Percentiles rank a stretch among this genome's conserved stretches.
These are phyloP conservation scores for Nysson spinosus DNA, from an alignment of 2,888 invertebrate genomes.

Conservation along the genomic window DNA sequence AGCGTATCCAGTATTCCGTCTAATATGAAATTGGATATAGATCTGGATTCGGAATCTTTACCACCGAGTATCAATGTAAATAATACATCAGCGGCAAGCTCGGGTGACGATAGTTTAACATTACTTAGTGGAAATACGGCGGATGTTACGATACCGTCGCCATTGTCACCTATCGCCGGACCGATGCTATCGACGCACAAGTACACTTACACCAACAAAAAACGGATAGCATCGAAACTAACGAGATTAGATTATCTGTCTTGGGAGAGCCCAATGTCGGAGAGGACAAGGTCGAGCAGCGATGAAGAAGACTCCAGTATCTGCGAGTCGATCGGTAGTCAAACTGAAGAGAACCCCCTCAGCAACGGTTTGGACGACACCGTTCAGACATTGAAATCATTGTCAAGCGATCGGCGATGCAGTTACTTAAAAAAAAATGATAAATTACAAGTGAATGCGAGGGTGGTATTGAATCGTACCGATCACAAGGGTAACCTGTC, in stretches of 20 bases:
- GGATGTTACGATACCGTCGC: conserved; percentile 72
- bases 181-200: conserved; percentile 72
- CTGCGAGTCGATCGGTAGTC: conserved; percentile 68
- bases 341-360: conserved; percentile 66
- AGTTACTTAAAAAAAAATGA: conserved; percentile 67
- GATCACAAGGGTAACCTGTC: conserved; percentile 62
- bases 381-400: conserved; percentile 51
- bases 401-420: conserved; percentile 59
- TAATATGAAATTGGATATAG: conserved; percentile 70
- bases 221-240: conserved; percentile 68
- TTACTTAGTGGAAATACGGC: conserved; percentile 67
- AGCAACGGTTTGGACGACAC: conserved; percentile 69
- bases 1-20: conserved; percentile 68
- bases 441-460: conserved; percentile 67
- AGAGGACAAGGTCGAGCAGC: conserved; percentile 70
- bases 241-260: conserved; percentile 65
- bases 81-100: conserved; percentile 69
- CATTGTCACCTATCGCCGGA: conserved; percentile 72
- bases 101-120: conserved; percentile 73
- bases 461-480: conserved; percentile 68
- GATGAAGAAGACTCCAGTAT: conserved; percentile 70
- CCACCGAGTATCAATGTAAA: conserved; percentile 66
- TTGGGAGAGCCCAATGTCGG: conserved; percentile 74
- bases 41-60: conserved; percentile 69
- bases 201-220: conserved; percentile 74